These are phyloP conservation scores for Muricea muricata DNA, from an alignment of 92 coral and sea anemone genomes.

Conservation along the genomic window DNA sequence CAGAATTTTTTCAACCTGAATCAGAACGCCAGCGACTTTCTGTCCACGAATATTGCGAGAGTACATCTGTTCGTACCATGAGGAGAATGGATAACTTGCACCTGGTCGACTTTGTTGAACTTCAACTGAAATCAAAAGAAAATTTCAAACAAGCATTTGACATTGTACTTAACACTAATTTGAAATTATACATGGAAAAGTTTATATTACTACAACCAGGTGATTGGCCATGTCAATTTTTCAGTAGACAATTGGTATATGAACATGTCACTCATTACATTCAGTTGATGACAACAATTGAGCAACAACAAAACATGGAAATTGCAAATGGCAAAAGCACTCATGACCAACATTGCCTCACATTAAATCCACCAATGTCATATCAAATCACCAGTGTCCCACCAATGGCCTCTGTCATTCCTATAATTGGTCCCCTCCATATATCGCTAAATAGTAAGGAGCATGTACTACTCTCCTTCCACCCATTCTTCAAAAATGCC, in stretches of 20 bases:
- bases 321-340: background rate
- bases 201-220: slow-evolving; percentile 59
- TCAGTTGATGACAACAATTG: too few species aligned
- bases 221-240: slow-evolving; percentile 68
- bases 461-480: background rate
- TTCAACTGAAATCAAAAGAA: slow-evolving; percentile 43
- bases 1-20: slow-evolving; percentile 42
- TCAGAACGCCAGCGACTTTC: slow-evolving; percentile 51
- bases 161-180: slow-evolving; percentile 23
- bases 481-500: background rate
- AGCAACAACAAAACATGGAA: too few species aligned
- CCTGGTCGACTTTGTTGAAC: slow-evolving; percentile 60
- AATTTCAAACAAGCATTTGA: slow-evolving; percentile 58
- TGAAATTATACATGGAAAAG: slow-evolving; percentile 42
- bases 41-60: slow-evolving; percentile 52
- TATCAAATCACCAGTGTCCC: background rate
- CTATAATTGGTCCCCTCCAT: slow-evolving; percentile 62
- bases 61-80: slow-evolving; percentile 50
- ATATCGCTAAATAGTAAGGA: slow-evolving; percentile 49
- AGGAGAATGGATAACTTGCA: slow-evolving; percentile 66
- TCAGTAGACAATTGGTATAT: slow-evolving; percentile 48
- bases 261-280: background rate
- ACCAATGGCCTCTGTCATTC: slow-evolving; percentile 47
- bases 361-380: background rate
- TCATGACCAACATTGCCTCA: background rate